These are phyloP conservation scores for Otolemur garnettii DNA, from an alignment of 2,113 vertebrate genomes.

Conservation along the genomic window DNA sequence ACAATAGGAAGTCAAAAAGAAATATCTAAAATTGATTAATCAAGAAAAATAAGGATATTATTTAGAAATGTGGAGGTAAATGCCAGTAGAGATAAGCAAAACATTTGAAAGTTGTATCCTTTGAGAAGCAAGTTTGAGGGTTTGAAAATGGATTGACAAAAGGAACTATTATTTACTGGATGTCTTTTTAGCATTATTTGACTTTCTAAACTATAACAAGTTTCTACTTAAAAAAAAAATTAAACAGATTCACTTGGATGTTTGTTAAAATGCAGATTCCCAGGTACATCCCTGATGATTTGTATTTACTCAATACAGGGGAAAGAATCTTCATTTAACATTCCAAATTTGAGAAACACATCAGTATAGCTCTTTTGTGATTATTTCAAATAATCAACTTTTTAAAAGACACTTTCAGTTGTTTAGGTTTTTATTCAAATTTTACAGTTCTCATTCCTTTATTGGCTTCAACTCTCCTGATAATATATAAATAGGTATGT, in stretches of 20 bases:
- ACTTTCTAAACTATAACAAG: background rate
- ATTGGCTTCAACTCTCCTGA: background rate
- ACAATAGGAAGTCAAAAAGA: background rate
- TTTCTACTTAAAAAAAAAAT: constrained; percentile 32
- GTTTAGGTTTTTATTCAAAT: background rate
- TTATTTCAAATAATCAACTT: background rate
- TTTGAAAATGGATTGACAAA: background rate
- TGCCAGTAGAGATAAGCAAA: background rate
- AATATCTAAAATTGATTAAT: constrained; percentile 27
- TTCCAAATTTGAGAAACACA: background rate
- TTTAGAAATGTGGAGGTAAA: background rate
- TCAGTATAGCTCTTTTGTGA: background rate
- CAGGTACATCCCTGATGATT: background rate
- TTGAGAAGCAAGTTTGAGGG: background rate
- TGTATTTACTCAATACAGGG: background rate
- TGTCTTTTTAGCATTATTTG: constrained; percentile 22
- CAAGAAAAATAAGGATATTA: background rate
- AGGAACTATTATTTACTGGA: background rate
- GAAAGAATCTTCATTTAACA: constrained; percentile 22
- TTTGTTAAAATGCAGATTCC: background rate
- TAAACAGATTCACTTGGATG: background rate
- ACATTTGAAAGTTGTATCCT: background rate
- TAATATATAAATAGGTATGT: background rate
- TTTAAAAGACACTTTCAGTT: background rate
- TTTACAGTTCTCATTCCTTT: background rate